A percentile compares a stretch with the other conserved stretches of the same genome.
phyloP scores from a whole-genome alignment of 2,797 vertebrate species.

The Forpus xanthops region DNA sequence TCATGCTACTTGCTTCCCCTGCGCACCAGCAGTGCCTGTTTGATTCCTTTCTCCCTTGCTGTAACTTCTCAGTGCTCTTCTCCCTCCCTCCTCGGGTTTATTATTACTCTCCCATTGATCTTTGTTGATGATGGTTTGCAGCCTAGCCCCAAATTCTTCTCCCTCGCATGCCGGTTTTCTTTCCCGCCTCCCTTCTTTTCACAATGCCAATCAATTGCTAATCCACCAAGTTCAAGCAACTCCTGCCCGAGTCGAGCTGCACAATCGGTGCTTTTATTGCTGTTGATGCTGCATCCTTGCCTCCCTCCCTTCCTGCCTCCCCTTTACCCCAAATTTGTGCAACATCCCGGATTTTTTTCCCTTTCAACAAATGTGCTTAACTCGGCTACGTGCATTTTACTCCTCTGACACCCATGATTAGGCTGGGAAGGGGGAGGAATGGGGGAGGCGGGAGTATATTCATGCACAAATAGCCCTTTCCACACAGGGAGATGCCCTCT shows the following conservation, averaged over 20 bases:
- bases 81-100: background rate
- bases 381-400: background rate
- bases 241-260: conserved; percentile 38
- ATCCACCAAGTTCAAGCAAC: conserved; percentile 62
- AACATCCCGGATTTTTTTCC: background rate
- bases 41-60: conserved; percentile 24
- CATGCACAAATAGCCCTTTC: conserved; percentile 9
- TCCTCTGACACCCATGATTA: background rate
- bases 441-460: background rate
- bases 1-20: conserved; percentile 12
- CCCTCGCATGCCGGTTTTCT: background rate
- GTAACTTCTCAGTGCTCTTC: conserved; percentile 46
- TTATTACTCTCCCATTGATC: background rate
- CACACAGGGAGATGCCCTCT: background rate
- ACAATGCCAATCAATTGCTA: background rate
- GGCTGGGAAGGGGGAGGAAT: background rate
- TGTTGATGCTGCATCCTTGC: conserved; percentile 13
- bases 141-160: background rate
- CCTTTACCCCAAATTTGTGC: background rate
- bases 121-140: background rate
- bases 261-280: conserved; percentile 56
- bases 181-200: background rate
- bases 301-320: background rate
- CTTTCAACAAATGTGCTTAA: background rate
- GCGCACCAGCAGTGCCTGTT: conserved; percentile 19